phyloP scores from a whole-genome alignment of 2,888 invertebrate genomes.

The Halocaridina rubra region DNA sequence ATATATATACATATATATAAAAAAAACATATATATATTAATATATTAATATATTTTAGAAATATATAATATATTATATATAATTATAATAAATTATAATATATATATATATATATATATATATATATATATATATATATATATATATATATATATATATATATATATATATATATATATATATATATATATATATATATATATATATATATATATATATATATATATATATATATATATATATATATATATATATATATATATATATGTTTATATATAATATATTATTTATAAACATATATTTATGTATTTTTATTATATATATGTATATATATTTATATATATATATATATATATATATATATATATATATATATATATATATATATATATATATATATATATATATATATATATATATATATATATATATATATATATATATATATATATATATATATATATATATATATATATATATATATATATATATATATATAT shows the following conservation, averaged over 20 bases:
- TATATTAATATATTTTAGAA: background rate
- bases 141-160: background rate
- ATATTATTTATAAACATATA: background rate
- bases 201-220: background rate
- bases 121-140: background rate
- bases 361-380: background rate
- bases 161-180: background rate
- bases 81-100: background rate
- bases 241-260: background rate
- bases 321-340: background rate
- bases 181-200: background rate
- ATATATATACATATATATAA: background rate
- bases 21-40: background rate
- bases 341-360: background rate
- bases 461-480: background rate
- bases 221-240: background rate
- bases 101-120: background rate
- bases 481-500: background rate
- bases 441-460: background rate
- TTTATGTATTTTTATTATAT: background rate
- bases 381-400: background rate
- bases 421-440: background rate
- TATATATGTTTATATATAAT: background rate
- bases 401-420: background rate
- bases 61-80: too few species aligned